Evolutionary conservation across 2,888 invertebrate genomes (phyloP).

Genomic region (Carterocephalus palaemon): DNA sequence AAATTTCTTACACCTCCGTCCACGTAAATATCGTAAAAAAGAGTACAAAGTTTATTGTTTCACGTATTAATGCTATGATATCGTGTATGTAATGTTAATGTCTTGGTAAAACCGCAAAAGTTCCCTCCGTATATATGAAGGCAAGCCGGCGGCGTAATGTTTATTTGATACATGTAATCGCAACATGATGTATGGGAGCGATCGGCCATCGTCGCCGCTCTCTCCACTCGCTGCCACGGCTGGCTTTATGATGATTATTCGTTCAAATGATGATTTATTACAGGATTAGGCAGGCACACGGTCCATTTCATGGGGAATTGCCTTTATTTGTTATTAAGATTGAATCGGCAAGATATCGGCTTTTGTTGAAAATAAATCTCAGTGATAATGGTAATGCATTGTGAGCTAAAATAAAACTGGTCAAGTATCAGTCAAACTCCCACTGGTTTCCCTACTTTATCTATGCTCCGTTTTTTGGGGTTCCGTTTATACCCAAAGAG

Average conservation of each 20-base stretch:
- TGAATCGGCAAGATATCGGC: constrained; percentile 58
- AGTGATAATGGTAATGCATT: not conserved
- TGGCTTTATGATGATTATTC: constrained; percentile 74
- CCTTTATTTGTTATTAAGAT: constrained; percentile 62
- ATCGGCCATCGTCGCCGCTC: constrained; percentile 38
- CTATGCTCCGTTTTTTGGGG: too few relatives aligned
- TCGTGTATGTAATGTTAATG: constrained; percentile 45
- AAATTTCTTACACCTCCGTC: too few relatives aligned
- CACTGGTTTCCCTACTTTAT: too few relatives aligned
- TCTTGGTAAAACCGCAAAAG: constrained; percentile 43
- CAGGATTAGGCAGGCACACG: constrained; percentile 68
- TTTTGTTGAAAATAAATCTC: constrained; percentile 50
- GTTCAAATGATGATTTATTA: constrained; percentile 76
- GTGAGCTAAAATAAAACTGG: too few relatives aligned
- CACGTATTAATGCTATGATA: too few relatives aligned
- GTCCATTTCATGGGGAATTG: constrained; percentile 67
- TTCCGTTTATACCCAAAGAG: too few relatives aligned
- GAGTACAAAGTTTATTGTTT: too few relatives aligned
- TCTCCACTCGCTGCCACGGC: constrained; percentile 41
- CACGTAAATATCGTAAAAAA: too few relatives aligned
- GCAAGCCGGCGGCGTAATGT: constrained; percentile 64
- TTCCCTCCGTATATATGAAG: constrained; percentile 52
- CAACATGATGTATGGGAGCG: constrained; percentile 69
- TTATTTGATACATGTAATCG: constrained; percentile 76
- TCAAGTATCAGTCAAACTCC: too few relatives aligned